Evolutionary conservation across 2,113 vertebrate genomes (phyloP).

Genomic region (Trichechus manatus): DNA sequence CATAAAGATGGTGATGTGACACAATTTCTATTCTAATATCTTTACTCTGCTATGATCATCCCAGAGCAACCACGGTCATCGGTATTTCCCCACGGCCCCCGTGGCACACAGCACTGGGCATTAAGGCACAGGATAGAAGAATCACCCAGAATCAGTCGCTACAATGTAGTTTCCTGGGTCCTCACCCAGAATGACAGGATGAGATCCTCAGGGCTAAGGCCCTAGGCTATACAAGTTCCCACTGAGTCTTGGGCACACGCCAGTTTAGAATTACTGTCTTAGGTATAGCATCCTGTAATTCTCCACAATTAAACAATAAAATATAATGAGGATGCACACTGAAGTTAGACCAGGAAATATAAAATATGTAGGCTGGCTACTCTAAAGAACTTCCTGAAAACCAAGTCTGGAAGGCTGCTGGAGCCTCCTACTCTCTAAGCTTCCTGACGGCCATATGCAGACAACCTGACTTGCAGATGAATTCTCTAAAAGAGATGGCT

Average conservation of each 20-base stretch:
- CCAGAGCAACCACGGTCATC: constrained; percentile 77
- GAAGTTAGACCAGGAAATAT: neutral
- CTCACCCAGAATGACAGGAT: neutral
- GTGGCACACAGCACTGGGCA: constrained; percentile 78
- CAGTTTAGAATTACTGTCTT: neutral
- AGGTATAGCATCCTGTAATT: constrained; percentile 3
- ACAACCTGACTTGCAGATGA: neutral
- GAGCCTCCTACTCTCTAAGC: neutral
- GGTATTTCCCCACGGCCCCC: constrained; percentile 79
- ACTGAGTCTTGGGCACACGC: neutral
- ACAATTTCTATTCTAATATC: constrained; percentile 85
- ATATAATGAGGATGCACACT: neutral
- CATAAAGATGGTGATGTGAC: constrained; percentile 84
- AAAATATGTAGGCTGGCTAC: neutral
- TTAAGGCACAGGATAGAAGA: constrained; percentile 78
- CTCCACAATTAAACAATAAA: neutral
- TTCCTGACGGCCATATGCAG: neutral
- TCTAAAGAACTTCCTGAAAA: neutral
- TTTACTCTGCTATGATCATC: constrained; percentile 85
- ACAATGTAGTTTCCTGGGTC: neutral
- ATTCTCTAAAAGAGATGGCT: neutral
- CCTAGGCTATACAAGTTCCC: neutral
- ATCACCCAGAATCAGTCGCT: neutral
- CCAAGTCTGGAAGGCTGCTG: neutral
- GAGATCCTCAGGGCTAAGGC: neutral